Conservation (phyloP, 1,140 invertebrate genomes). For the Oncopodura yosiiana region DNA sequence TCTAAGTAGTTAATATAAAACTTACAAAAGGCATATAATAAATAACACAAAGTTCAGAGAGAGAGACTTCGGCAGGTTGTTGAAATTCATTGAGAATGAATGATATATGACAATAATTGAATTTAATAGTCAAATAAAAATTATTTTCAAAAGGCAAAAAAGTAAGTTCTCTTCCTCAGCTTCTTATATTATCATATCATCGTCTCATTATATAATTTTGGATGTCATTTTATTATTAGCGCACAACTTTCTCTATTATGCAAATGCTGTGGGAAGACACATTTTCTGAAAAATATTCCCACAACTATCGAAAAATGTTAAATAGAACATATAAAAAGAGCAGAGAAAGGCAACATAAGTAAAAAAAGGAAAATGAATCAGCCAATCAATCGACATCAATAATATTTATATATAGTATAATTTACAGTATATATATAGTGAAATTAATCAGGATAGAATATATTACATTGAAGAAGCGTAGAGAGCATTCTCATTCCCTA, state of each 20-base stretch:
- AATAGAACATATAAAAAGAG: too few species aligned
- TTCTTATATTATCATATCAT: neutral
- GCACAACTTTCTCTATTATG: neutral
- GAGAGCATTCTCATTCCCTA: too few species aligned
- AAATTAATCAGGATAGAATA: too few species aligned
- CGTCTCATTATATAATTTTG: neutral
- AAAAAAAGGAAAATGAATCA: too few species aligned
- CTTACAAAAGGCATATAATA: neutral
- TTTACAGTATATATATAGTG: neutral
- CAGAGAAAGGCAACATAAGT: too few species aligned
- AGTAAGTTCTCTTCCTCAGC: slow-evolving; percentile 11
- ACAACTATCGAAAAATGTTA: too few species aligned
- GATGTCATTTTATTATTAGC: neutral
- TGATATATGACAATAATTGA: too few species aligned
- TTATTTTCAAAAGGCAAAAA: slow-evolving; percentile 1
- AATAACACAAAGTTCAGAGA: neutral
- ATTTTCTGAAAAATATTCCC: slow-evolving; percentile 60
- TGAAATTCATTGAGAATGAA: too few species aligned
- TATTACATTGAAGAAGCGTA: too few species aligned
- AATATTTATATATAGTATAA: neutral
- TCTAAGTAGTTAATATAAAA: neutral
- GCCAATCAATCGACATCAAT: neutral
- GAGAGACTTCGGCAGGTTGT: neutral
- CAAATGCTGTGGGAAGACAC: slow-evolving; percentile 63
- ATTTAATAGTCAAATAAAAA: too few species aligned